Percentiles rank a stretch among this genome's conserved stretches.
phyloP scores from a whole-genome alignment of 2,888 invertebrate species.

The Spatulosminthurus flaviceps region DNA sequence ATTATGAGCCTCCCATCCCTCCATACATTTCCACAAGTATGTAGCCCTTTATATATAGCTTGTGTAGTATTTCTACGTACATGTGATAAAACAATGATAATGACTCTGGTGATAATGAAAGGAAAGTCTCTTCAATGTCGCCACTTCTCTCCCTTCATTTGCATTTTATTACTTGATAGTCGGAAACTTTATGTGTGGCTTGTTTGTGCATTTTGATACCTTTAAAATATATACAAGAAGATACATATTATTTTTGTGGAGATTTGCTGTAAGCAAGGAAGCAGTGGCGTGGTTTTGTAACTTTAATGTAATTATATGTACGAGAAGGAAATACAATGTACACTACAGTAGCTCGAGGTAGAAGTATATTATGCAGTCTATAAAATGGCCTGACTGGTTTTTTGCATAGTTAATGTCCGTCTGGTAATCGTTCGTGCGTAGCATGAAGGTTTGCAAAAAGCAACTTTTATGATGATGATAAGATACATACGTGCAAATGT shows the following conservation, averaged over 20 bases:
- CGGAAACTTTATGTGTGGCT: background rate
- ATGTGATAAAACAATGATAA: too few species aligned
- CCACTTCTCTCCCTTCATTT: conserved; percentile 5
- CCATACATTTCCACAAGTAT: too few species aligned
- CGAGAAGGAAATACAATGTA: too few species aligned
- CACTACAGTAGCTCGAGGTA: too few species aligned
- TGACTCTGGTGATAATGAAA: background rate
- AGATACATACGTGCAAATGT: conserved; percentile 4
- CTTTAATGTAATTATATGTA: too few species aligned
- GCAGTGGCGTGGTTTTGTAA: too few species aligned
- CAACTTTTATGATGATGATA: too few species aligned
- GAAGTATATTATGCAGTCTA: background rate
- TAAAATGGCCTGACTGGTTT: conserved; percentile 8
- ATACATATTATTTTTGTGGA: too few species aligned
- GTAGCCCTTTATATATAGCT: too few species aligned
- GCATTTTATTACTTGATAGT: conserved; percentile 5
- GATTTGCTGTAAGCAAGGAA: background rate
- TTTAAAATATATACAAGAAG: background rate
- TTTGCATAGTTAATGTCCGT: background rate
- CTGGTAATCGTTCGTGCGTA: conserved; percentile 18
- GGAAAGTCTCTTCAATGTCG: background rate
- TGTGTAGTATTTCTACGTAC: too few species aligned
- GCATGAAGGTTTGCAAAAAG: background rate
- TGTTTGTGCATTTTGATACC: background rate
- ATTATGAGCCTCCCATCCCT: too few species aligned